A percentile compares a stretch with the other conserved stretches of the same genome.
Evolutionary conservation across 2,888 invertebrate genomes (phyloP).

Genomic region (Leptopilina drosophilae): DNA sequence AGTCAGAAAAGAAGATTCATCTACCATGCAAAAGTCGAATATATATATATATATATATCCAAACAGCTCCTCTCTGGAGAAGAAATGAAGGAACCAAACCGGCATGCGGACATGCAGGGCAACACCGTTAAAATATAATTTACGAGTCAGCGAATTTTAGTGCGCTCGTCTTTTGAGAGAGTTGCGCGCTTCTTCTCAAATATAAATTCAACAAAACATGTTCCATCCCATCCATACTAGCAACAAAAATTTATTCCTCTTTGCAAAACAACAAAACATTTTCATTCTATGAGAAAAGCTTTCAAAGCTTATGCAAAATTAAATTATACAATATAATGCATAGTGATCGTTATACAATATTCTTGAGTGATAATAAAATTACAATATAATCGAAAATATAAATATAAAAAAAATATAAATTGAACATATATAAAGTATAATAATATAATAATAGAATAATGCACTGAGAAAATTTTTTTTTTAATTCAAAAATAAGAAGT

Average conservation of each 20-base stretch:
- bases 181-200: not conserved
- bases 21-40: constrained; percentile 30
- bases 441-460: too few relatives aligned
- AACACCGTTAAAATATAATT: constrained; percentile 40
- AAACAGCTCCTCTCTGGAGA: not conserved
- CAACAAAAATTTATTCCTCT: not conserved
- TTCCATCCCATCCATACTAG: too few relatives aligned
- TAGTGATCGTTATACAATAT: too few relatives aligned
- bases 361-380: too few relatives aligned
- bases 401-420: too few relatives aligned
- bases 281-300: not conserved
- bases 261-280: not conserved
- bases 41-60: not conserved
- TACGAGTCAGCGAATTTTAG: constrained; percentile 37
- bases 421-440: too few relatives aligned
- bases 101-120: constrained; percentile 23
- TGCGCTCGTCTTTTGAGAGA: constrained; percentile 1
- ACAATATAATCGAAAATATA: too few relatives aligned
- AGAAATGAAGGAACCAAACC: constrained; percentile 26
- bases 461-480: too few relatives aligned
- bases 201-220: constrained; percentile 7
- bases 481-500: too few relatives aligned
- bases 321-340: too few relatives aligned
- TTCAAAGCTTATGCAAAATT: too few relatives aligned
- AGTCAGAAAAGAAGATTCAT: constrained; percentile 34